Base-by-base conservation (phyloP, 2,888 invertebrate species). In the Drosophila pegasa region DNA sequence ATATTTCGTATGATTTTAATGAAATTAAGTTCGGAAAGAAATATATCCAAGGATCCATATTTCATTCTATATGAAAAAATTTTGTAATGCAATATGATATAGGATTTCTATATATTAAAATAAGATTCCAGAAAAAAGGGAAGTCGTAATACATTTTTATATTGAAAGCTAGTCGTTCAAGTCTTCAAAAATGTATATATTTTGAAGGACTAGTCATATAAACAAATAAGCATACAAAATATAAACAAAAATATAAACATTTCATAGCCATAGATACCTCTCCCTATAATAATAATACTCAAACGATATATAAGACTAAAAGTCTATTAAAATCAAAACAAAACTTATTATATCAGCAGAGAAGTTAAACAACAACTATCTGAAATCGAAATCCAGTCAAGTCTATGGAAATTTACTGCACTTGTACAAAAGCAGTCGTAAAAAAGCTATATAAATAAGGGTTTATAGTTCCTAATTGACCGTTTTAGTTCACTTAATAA, bases 371-470 rank as follows among this genome's bases (percentile, higher is more conserved):
- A 6, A 10, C 29, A 29, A 29, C 12, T 31, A 29, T 51, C 51
- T 27, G 51, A 14, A 14, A 37, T 18, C 2, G 3, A 14, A 40
- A 18, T 10, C 6, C 40, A 29, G 20, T 1, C 18, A 29, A 29
- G 20, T 40, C 14, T 31, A 40, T 29, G 29, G 20, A 40, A 54
- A 40, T n/a, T 40, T 54, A 29, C n/a, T 38, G 14, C 8, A 18
- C 10, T 27, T 5, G 18, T 3, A 12, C 31, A 31, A 22, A 50
- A n/a, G 33, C 10, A 16, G 14, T 9, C 9, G 14, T 52, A 29
- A 52, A 38, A 29, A 52, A 20, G 29, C 9, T 5, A 27, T 27
- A 18, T 38, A 14, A 14, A 4, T 18, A 9, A 20, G 20, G n/a
- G 2, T 10, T 52, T 29, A 14, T 9, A 40, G 20, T 20, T 29